Evolutionary conservation across 2,113 vertebrate species (phyloP).

Genomic region (Microcebus griseorufus): DNA sequence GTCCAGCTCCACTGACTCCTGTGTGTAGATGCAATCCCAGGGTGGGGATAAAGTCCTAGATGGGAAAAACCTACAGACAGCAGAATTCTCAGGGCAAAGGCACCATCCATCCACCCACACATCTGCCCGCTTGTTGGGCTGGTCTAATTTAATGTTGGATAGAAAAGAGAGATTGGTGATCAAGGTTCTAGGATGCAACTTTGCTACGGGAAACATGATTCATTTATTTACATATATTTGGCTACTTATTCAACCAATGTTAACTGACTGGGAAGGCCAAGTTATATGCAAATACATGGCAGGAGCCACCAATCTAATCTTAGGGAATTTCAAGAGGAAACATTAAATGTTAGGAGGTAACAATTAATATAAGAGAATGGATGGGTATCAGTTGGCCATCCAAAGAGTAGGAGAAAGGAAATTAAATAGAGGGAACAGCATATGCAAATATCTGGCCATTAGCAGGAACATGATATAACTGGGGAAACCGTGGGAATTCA

Average conservation of each 20-base stretch:
- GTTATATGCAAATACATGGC: background rate
- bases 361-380: background rate
- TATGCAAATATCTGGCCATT: background rate
- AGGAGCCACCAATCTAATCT: background rate
- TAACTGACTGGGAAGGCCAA: background rate
- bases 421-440: background rate
- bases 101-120: too few species aligned
- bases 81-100: background rate
- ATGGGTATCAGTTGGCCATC: background rate
- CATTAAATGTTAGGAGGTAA: background rate
- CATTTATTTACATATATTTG: background rate
- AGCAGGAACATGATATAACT: background rate
- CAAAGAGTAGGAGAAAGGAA: background rate
- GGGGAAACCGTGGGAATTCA: background rate
- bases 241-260: background rate
- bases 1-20: background rate
- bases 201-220: background rate
- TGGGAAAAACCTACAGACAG: rapidly evolving
- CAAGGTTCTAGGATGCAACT: background rate
- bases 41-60: background rate
- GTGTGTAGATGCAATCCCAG: rapidly evolving
- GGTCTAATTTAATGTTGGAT: background rate
- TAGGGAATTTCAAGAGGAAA: background rate
- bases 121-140: background rate
- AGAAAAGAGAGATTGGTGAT: background rate